Evolutionary conservation across 2,797 vertebrate species (phyloP), one percentile per base, ranked within the genome.

Genomic region (Propithecus deckenii): DNA sequence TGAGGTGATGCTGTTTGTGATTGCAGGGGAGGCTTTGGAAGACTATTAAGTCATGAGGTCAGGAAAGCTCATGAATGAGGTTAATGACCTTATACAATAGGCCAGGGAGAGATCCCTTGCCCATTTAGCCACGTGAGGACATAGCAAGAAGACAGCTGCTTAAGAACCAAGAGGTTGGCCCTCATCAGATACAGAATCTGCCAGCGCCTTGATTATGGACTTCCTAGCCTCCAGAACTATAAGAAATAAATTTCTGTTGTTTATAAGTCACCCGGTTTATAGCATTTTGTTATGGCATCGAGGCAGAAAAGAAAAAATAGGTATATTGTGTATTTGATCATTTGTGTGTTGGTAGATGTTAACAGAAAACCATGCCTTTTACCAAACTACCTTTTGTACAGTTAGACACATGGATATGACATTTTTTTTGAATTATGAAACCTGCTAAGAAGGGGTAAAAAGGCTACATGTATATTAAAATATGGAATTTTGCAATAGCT

Each of bases 351-450:
- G 10, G 28, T 50, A 43, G 30, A 57, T 89, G 17, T 85, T 72
- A 79, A 85, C 69, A 69, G 32, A 93, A 96, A 86, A 41, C 17
- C 28, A 72, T 41, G 38, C 0, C 46, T 55, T 91, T 96, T 52
- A 63, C n/a, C 88, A 57, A 96, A 78, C 17, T 84, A 87, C 7
- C n/a, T 79, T 84, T 52, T 41, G 52, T 50, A 32, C 1, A 59
- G 46, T 83, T 96, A n/a, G 61, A 65, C 14, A 92, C 0, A 48
- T n/a, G 38, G 10, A 23, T 9, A 50, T 0, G 63, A 63, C 14
- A 38, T 48, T 38, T 79, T 78, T 50, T 59, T 75, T 2, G 38
- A 80, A 65, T 6, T 17, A 2, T 69, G 35, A 87, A 96, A 46
- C 3, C 20, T 80, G 28, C 80, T 72, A 71, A 81, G 43, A 91